phyloP scores from a whole-genome alignment of 2,113 vertebrate genomes.

The Daphoenositta chrysoptera region DNA sequence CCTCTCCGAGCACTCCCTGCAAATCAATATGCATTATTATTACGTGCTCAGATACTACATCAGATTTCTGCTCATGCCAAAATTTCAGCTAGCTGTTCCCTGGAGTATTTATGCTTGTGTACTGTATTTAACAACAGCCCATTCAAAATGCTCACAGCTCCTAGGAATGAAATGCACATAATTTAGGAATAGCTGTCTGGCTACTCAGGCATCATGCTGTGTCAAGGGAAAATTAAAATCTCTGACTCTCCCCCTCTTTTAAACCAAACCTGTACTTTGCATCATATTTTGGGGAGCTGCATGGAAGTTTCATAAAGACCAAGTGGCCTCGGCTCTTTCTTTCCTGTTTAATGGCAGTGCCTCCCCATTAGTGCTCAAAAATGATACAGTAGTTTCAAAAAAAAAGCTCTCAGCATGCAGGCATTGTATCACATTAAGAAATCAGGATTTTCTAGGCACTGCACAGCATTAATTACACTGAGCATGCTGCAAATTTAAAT shows the following conservation, averaged over 20 bases:
- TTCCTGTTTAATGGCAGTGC: background rate
- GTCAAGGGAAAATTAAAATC: constrained; percentile 60
- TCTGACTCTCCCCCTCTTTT: background rate
- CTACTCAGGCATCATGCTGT: constrained; percentile 52
- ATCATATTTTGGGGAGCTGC: constrained; percentile 26
- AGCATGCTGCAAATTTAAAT: constrained; percentile 63
- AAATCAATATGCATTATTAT: constrained; percentile 31
- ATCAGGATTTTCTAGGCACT: constrained; percentile 63
- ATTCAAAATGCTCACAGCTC: constrained; percentile 56
- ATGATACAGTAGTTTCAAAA: constrained; percentile 32
- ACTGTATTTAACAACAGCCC: constrained; percentile 58
- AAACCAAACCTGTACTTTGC: constrained; percentile 51
- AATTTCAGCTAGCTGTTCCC: constrained; percentile 48
- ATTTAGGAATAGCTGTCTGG: constrained; percentile 60
- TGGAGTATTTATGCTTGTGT: constrained; percentile 52
- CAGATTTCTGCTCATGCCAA: constrained; percentile 41
- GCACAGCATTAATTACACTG: constrained; percentile 62
- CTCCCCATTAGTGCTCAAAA: constrained; percentile 38
- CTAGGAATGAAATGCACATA: constrained; percentile 59
- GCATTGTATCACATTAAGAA: constrained; percentile 62
- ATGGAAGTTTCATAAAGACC: constrained; percentile 31
- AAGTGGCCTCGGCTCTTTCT: background rate
- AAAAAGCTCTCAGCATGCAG: constrained; percentile 57
- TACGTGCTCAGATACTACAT: constrained; percentile 12
- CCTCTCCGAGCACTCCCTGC: background rate